Base-by-base conservation (phyloP, 1,140 invertebrate genomes). In the Cydia amplana region DNA sequence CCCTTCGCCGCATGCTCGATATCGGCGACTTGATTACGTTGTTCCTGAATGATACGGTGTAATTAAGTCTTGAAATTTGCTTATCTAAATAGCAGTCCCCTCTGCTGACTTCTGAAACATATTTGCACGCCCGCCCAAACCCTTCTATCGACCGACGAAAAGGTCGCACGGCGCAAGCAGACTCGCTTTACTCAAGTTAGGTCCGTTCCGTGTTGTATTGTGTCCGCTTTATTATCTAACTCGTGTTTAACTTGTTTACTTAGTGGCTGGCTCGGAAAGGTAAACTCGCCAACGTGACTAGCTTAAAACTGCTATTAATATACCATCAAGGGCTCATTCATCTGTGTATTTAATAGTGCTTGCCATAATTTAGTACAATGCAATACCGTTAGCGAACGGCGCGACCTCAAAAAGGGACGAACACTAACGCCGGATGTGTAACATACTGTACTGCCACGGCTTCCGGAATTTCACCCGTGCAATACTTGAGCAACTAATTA, bases 351-450 rank as follows among this genome's bases (percentile, higher is more conserved):
- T 72, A 70, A 32, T 73, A 72, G 32, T 64, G 63, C 16, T 36
- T 80, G 79, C 36, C 65, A 70, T 78, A 83, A 82, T 77, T 78
- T 77, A 80, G 79, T 76, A 81, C 76, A 77, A 75, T 75, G 36
- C 28, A 65, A 73, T 77, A 89, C 90, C 85, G 87, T 91, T 90
- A 90, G 80, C 74, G 77, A 87, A 85, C 83, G 85, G 86, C 83
- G 74, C 80, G 82, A 78, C 83, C 83, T 86, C 82, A 76, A 89
- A 85, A 89, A 87, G 86, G 83, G 86, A 83, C 84, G 77, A 43
- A 64, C 25, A 63, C 73, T 75, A 60, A 4, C 76, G 78, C 83
- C 87, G 90, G 88, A 90, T 85, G 83, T 88, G 81, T 81, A 84
- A 78, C 80, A 85, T 74, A 77, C 79, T 86, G 83, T 83, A 87